phyloP scores from a whole-genome alignment of 2,888 invertebrate species.

The Macroteleia sp. region DNA sequence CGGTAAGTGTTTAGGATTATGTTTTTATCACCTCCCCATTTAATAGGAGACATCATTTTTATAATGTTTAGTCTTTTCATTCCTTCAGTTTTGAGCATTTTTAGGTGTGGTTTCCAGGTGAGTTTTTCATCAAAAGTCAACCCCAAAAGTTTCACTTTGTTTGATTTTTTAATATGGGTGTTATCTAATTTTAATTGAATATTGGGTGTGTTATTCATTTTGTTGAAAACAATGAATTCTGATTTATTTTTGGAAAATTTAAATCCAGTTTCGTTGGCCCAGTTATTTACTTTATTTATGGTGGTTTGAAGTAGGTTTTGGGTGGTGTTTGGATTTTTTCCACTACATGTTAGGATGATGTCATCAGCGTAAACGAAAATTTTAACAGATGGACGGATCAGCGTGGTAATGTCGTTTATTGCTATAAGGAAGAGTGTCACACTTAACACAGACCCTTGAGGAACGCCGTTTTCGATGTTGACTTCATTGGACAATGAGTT shows the following conservation, averaged over 20 bases:
- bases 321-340: conserved; percentile 31
- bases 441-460: conserved; percentile 1
- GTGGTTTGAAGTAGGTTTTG: neutral
- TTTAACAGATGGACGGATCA: conserved; percentile 22
- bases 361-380: conserved; percentile 43
- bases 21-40: neutral
- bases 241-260: conserved; percentile 53
- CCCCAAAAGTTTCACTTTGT: neutral
- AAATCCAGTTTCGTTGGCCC: conserved; percentile 47
- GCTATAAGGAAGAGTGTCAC: conserved; percentile 26
- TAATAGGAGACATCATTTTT: neutral
- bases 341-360: conserved; percentile 23
- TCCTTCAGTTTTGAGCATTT: neutral
- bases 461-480: neutral
- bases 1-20: neutral
- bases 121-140: neutral
- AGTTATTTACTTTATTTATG: conserved; percentile 10
- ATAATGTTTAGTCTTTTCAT: neutral
- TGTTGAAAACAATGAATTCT: neutral
- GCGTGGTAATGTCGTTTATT: conserved; percentile 16
- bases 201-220: neutral
- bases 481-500: neutral
- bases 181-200: neutral
- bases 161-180: neutral
- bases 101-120: neutral